Evolutionary conservation across 2,888 invertebrate genomes (phyloP), one percentile per base, ranked within the genome.

Genomic region (Perizoma flavofasciatum): DNA sequence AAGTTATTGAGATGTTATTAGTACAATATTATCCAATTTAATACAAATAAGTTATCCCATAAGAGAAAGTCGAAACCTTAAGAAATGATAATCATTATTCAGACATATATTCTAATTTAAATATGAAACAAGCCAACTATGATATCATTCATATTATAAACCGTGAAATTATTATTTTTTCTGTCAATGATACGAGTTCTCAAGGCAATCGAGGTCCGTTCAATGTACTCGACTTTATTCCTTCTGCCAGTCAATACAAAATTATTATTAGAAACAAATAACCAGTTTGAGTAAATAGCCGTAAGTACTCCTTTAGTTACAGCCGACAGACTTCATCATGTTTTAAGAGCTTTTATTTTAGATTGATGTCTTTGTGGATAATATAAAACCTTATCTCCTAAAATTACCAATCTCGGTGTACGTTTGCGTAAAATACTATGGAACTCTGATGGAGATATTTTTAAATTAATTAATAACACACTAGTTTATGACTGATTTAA

Each of bases 151-250:
- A 60, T 66, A 61, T 66, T 74, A 57, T 52, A 62, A 61, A 40
- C 45, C 56, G 58, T 61, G 50, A 51, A 58, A 59, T 61, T 63
- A 75, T 74, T 75, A 67, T 74, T 71, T 61, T 74, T 73, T 74
- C 75, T 67, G 57, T 68, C 68, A 72, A 75, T 73, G 73, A 79
- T 58, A 63, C 83, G 69, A 73, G 81, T 82, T 86, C 68, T 85
- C 89, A 90, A 90, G 90, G 90, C 80, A 75, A 88, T 81, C 86
- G 53, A 67, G 81, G 74, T 76, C 76, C 86, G 89, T 86, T 88
- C 89, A 85, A 83, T 87, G 88, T 88, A 88, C 89, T 83, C 86
- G 75, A 55, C 34, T 83, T 80, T 79, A 82, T 80, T 79, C 77
- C 74, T 48, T 22, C 22, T 22, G 22, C 35, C 61, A 66, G 72